These are phyloP conservation scores for Cochlearius cochlearius DNA, from an alignment of 2,113 vertebrate genomes.

Conservation along the genomic window DNA sequence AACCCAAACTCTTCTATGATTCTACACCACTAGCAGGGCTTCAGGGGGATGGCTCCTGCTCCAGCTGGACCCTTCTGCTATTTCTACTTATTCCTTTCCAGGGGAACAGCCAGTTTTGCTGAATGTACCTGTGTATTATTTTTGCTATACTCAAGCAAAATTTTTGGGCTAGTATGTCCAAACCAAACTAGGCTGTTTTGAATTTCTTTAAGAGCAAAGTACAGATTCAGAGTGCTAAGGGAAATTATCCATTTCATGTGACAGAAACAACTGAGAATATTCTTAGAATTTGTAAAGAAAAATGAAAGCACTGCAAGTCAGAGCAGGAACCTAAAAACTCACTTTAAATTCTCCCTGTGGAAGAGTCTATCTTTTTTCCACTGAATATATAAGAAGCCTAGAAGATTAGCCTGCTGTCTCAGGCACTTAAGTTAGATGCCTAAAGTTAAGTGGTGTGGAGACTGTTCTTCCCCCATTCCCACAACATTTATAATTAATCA, in stretches of 20 bases:
- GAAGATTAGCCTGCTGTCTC: slow-evolving; percentile 38
- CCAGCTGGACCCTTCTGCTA: background rate
- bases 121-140: background rate
- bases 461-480: background rate
- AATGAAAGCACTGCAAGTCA: background rate
- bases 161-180: background rate
- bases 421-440: slow-evolving; percentile 15
- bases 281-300: background rate
- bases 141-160: background rate
- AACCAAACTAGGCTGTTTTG: background rate
- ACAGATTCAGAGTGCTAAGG: background rate
- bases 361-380: background rate
- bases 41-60: background rate
- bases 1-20: background rate
- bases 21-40: background rate
- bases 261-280: background rate
- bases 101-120: background rate
- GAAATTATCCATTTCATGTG: background rate
- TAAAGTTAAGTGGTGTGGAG: slow-evolving; percentile 18
- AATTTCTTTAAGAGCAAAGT: background rate
- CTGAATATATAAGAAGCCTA: background rate
- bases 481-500: slow-evolving; percentile 35
- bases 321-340: background rate
- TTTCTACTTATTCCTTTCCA: background rate
- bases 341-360: background rate